Percentiles rank a stretch among this genome's conserved stretches.
These are phyloP conservation scores for Microdon myrmicae DNA, from an alignment of 2,888 invertebrate species.

Conservation along the genomic window DNA sequence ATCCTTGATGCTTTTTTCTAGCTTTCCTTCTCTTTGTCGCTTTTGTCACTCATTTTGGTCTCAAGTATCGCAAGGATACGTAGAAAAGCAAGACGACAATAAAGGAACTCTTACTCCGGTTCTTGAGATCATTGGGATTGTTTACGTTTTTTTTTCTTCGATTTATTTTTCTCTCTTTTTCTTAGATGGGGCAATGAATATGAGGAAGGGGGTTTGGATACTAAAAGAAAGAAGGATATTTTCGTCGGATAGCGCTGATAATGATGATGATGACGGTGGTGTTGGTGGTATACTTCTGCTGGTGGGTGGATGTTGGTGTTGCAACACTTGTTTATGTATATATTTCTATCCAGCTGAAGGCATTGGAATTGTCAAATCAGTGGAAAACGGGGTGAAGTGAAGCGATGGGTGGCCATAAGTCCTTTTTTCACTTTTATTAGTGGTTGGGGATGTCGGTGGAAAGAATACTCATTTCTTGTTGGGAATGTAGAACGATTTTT, in stretches of 20 bases:
- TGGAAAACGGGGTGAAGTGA: too few relatives aligned
- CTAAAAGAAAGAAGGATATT: too few relatives aligned
- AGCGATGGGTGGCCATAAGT: constrained; percentile 18
- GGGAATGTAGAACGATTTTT: constrained; percentile 50
- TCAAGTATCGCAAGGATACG: constrained; percentile 16
- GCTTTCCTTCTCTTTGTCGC: constrained; percentile 33
- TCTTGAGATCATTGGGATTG: constrained; percentile 21
- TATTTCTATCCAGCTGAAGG: constrained; percentile 34
- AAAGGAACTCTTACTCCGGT: constrained; percentile 23
- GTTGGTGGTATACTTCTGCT: constrained; percentile 21
- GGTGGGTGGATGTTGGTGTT: constrained; percentile 14
- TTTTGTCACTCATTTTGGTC: constrained; percentile 48
- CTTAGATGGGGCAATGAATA: too few relatives aligned
- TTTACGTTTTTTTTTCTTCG: constrained; percentile 5
- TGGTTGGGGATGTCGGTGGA: constrained; percentile 16
- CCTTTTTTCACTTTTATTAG: constrained; percentile 5
- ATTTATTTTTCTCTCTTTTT: constrained; percentile 29
- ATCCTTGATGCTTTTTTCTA: constrained; percentile 19
- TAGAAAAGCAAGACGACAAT: constrained; percentile 39
- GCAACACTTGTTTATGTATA: constrained; percentile 44
- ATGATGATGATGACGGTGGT: constrained; percentile 6
- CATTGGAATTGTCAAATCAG: constrained; percentile 47
- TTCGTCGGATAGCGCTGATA: too few relatives aligned
- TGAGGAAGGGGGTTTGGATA: too few relatives aligned
- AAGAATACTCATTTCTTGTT: constrained; percentile 41